Evolutionary conservation across 1,140 invertebrate species (phyloP).

Genomic region (Mamestra configurata): DNA sequence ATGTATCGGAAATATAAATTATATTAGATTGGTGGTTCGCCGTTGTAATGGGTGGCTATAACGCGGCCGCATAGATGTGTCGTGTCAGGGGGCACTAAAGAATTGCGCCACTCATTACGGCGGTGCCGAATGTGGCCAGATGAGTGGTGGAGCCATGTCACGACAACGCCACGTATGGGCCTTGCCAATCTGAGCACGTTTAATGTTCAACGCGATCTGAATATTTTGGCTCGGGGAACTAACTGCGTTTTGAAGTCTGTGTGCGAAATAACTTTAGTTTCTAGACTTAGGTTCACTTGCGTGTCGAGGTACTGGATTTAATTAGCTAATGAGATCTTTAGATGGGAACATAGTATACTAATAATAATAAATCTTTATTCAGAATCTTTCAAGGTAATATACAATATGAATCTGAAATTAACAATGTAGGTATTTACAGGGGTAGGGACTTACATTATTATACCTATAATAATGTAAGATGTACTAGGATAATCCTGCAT

Average conservation of each 20-base stretch:
- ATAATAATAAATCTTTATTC: too few relatives aligned
- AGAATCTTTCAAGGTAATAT: too few relatives aligned
- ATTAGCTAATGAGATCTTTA: background rate
- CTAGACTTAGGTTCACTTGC: background rate
- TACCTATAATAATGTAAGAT: too few relatives aligned
- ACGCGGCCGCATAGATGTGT: slow-evolving; percentile 65
- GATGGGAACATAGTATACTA: too few relatives aligned
- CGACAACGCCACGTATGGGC: slow-evolving; percentile 58
- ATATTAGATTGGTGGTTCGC: slow-evolving; percentile 77
- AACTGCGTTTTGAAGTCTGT: slow-evolving; percentile 26
- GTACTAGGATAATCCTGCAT: too few relatives aligned
- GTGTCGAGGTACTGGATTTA: background rate
- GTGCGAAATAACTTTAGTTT: background rate
- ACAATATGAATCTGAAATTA: too few relatives aligned
- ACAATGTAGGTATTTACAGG: too few relatives aligned
- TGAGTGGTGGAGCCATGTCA: slow-evolving; percentile 63
- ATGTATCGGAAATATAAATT: slow-evolving; percentile 81
- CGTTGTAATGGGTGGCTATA: slow-evolving; percentile 69
- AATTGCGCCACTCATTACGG: slow-evolving; percentile 76
- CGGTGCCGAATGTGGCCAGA: slow-evolving; percentile 65
- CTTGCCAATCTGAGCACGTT: slow-evolving; percentile 23
- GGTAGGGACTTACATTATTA: too few relatives aligned
- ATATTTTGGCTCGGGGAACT: slow-evolving; percentile 16
- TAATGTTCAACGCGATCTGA: slow-evolving; percentile 38
- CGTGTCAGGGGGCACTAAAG: slow-evolving; percentile 78